Conservation (phyloP, 2,888 invertebrate species). For the Xestia ashworthii region DNA sequence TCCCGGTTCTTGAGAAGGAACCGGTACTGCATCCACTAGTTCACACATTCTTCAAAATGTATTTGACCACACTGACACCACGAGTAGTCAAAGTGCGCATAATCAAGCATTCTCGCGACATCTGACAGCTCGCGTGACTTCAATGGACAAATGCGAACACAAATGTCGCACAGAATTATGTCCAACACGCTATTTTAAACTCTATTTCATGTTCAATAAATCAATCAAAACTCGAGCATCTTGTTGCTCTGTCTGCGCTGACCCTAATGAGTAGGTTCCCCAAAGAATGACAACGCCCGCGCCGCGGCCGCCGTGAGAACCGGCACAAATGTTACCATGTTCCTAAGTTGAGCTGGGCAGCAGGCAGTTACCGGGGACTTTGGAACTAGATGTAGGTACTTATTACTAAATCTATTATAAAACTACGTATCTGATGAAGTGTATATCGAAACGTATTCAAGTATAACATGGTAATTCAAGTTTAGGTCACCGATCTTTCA, state of each 20-base stretch:
- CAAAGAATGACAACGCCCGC: constrained; percentile 32
- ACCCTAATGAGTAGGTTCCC: constrained; percentile 21
- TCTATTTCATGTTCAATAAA: background rate
- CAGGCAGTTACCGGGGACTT: constrained; percentile 6
- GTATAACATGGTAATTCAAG: background rate
- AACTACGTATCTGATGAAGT: background rate
- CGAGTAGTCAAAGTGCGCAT: background rate
- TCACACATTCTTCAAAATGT: background rate
- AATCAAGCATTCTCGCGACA: background rate
- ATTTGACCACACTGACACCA: background rate
- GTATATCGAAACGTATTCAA: background rate
- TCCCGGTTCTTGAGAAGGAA: too few relatives aligned
- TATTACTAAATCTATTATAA: background rate
- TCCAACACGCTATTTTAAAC: background rate
- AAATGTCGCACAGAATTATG: background rate
- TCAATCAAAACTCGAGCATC: constrained; percentile 19
- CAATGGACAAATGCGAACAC: background rate
- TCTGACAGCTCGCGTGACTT: background rate
- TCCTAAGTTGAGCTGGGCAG: constrained; percentile 15
- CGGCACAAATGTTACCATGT: constrained; percentile 31
- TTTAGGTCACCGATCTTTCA: background rate
- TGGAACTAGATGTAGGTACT: constrained; percentile 14
- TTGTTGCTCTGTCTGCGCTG: background rate
- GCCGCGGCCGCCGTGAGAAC: constrained; percentile 41
- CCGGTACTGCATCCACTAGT: background rate